These are phyloP conservation scores for Hippocampus abdominalis DNA, from an alignment of 2,113 vertebrate genomes.

Conservation along the genomic window DNA sequence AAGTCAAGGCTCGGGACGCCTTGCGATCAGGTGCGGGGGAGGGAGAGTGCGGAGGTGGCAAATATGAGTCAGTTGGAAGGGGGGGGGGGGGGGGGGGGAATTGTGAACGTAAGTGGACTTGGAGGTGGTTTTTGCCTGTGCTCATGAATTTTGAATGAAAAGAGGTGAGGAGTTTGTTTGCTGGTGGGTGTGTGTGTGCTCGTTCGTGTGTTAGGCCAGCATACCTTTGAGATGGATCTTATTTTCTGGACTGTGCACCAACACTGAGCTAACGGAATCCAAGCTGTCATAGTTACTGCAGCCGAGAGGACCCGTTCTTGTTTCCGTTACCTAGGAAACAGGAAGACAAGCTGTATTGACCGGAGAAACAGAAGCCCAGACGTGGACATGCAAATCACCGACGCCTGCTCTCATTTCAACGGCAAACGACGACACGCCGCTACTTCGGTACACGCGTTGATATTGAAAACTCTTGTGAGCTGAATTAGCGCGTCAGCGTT, in stretches of 20 bases:
- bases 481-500: neutral
- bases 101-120: constrained; percentile 9
- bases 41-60: too few species aligned
- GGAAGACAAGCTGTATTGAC: constrained; percentile 21
- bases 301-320: constrained; percentile 92
- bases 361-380: neutral
- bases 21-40: too few species aligned
- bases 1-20: constrained; percentile 61
- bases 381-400: neutral
- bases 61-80: neutral
- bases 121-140: constrained; percentile 3
- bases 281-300: constrained; percentile 99
- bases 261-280: constrained; percentile 95
- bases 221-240: constrained; percentile 95
- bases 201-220: constrained; percentile 25
- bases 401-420: neutral
- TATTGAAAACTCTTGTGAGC: neutral
- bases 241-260: constrained; percentile 98
- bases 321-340: constrained; percentile 89
- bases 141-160: constrained; percentile 8
- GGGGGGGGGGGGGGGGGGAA: constrained; percentile 17
- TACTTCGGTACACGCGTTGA: neutral
- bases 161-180: constrained; percentile 5
- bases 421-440: neutral
- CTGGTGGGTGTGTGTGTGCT: constrained; percentile 7